A percentile compares a stretch with the other conserved stretches of the same genome.
Evolutionary conservation across 2,113 vertebrate species (phyloP).

Genomic region (Pachypanchax playfairii): DNA sequence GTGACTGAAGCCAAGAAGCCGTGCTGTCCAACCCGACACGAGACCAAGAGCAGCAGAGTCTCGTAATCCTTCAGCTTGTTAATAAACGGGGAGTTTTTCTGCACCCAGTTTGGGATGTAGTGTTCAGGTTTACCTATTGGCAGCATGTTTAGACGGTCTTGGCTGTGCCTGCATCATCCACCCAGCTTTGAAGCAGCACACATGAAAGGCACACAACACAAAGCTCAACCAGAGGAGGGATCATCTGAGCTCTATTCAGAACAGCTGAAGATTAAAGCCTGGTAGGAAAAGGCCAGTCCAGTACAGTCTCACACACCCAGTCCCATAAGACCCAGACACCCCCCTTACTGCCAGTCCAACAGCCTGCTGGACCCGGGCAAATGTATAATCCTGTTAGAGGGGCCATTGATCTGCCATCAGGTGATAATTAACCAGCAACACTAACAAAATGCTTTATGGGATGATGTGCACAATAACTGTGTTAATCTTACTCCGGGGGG

Average conservation of each 20-base stretch:
- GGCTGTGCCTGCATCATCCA: conserved; percentile 13
- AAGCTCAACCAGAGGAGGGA: conserved; percentile 51
- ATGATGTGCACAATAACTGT: conserved; percentile 11
- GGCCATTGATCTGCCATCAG: conserved; percentile 38
- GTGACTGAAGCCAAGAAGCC: too few relatives aligned
- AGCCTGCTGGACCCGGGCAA: conserved; percentile 7
- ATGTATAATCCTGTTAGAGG: conserved; percentile 38
- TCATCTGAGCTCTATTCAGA: conserved; percentile 49
- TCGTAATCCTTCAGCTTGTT: too few relatives aligned
- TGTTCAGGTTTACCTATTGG: background rate
- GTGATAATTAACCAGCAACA: conserved; percentile 54
- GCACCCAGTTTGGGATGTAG: too few relatives aligned
- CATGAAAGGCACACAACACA: conserved; percentile 55
- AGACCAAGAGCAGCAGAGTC: too few relatives aligned
- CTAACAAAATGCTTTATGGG: background rate
- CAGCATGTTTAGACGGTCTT: conserved; percentile 18
- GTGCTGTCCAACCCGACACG: too few relatives aligned
- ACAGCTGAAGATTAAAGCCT: conserved; percentile 53
- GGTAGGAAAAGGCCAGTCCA: conserved; percentile 47
- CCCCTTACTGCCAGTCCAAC: conserved; percentile 2
- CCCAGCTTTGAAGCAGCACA: conserved; percentile 55
- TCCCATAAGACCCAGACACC: conserved; percentile 28
- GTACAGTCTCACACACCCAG: conserved; percentile 30
- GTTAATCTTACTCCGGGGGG: background rate
- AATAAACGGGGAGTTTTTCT: too few relatives aligned